Evolutionary conservation across 2,888 invertebrate species (phyloP).

Genomic region (Sarcophaga rosellei): DNA sequence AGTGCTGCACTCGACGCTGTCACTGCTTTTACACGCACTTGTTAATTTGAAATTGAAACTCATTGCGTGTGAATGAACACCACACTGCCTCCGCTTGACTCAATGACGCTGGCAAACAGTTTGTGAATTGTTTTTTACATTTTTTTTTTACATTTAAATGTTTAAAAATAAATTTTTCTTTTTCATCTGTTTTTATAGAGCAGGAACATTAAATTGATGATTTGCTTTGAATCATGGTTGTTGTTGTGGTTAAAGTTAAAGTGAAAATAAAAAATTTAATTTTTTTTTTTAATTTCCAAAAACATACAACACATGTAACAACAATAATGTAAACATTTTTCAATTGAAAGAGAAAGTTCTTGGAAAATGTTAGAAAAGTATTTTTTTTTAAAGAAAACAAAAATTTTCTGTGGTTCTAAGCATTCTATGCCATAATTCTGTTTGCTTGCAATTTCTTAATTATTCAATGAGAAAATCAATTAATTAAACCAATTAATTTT

Average conservation of each 20-base stretch:
- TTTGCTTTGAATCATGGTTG: slow-evolving; percentile 6
- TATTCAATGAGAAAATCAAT: not conserved
- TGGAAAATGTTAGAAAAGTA: slow-evolving; percentile 2
- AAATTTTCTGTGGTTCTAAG: not conserved
- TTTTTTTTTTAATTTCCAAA: not conserved
- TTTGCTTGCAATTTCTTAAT: slow-evolving; percentile 5
- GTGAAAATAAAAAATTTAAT: slow-evolving; percentile 14
- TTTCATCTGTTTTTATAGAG: slow-evolving; percentile 12
- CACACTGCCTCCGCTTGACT: not conserved
- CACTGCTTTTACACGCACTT: slow-evolving; percentile 43
- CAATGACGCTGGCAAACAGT: slow-evolving; percentile 30
- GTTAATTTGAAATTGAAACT: slow-evolving; percentile 51
- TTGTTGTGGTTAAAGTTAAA: not conserved
- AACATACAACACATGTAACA: not conserved
- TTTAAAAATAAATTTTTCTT: not conserved
- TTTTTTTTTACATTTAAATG: not conserved
- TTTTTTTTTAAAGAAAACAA: slow-evolving; percentile 12
- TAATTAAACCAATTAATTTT: slow-evolving; percentile 49
- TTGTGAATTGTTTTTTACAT: slow-evolving; percentile 1
- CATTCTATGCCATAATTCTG: not conserved
- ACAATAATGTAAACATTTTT: not conserved
- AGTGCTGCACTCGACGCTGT: not conserved
- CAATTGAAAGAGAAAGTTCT: slow-evolving; percentile 57
- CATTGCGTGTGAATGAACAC: slow-evolving; percentile 38
- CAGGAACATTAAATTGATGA: slow-evolving; percentile 47